phyloP scores from a whole-genome alignment of 2,888 invertebrate species.

The Euphydryas editha region DNA sequence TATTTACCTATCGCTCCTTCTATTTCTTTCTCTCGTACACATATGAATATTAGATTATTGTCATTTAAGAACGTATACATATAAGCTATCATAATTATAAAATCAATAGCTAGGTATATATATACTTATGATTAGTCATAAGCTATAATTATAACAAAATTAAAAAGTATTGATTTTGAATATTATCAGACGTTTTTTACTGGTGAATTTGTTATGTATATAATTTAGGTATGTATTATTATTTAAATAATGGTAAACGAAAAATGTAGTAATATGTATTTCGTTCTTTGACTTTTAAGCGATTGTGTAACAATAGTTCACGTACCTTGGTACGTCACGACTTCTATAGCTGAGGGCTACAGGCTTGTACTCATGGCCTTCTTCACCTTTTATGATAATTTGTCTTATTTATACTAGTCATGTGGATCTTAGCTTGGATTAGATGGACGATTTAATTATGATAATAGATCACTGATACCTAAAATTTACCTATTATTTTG shows the following conservation, averaged over 20 bases:
- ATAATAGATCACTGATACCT: too few relatives aligned
- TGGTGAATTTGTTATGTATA: too few relatives aligned
- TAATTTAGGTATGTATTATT: too few relatives aligned
- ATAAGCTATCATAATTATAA: too few relatives aligned
- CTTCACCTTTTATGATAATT: conserved; percentile 4
- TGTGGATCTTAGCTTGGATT: conserved; percentile 1
- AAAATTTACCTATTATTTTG: too few relatives aligned
- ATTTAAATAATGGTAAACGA: too few relatives aligned
- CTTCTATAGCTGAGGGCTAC: background rate
- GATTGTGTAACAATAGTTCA: background rate
- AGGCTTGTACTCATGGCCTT: conserved; percentile 4
- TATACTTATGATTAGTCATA: too few relatives aligned
- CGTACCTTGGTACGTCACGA: background rate
- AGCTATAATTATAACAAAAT: too few relatives aligned
- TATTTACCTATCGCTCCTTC: too few relatives aligned
- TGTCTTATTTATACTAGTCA: background rate
- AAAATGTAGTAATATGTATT: background rate
- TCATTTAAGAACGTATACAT: too few relatives aligned
- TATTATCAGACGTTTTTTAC: too few relatives aligned
- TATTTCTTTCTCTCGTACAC: background rate
- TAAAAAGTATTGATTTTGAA: background rate
- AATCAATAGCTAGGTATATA: too few relatives aligned
- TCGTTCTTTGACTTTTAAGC: background rate
- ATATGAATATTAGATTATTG: background rate
- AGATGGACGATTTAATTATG: background rate